These are phyloP conservation scores for Poecilia wingei DNA, from an alignment of 2,797 vertebrate genomes.

Conservation along the genomic window DNA sequence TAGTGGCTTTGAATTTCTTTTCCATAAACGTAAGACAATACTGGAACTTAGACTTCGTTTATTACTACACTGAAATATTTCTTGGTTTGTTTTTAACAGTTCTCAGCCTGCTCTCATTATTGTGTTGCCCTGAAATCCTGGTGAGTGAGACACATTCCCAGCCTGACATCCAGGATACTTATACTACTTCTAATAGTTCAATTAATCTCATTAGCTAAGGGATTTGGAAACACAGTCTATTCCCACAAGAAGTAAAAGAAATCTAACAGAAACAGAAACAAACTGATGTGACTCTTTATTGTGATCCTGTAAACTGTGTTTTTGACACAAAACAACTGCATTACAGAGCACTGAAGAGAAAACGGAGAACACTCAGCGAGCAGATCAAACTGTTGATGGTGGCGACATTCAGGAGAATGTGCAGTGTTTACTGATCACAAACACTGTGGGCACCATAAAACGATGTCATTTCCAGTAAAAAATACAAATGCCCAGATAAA, in stretches of 20 bases:
- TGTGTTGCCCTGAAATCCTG: neutral
- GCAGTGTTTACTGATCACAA: constrained; percentile 39
- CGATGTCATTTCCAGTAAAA: constrained; percentile 32
- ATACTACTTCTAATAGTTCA: neutral
- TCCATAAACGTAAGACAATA: neutral
- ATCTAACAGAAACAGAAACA: neutral
- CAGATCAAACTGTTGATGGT: constrained; percentile 33
- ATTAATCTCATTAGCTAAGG: neutral
- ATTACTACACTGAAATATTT: too few species aligned
- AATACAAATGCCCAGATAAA: constrained; percentile 67
- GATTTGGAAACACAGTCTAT: neutral
- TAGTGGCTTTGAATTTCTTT: neutral
- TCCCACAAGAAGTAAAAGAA: neutral
- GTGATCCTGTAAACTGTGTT: constrained; percentile 38
- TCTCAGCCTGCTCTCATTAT: neutral
- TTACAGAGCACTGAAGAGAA: constrained; percentile 48
- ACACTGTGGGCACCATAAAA: constrained; percentile 66
- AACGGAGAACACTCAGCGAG: constrained; percentile 40
- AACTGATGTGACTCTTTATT: constrained; percentile 57
- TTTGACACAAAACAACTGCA: constrained; percentile 27
- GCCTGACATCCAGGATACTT: neutral
- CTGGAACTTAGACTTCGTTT: too few species aligned
- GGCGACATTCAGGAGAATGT: constrained; percentile 48
- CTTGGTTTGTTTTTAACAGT: neutral
- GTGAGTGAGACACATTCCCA: neutral